Percentiles rank a stretch among this genome's conserved stretches.
These are phyloP conservation scores for Turnix velox DNA, from an alignment of 2,113 vertebrate species.

Conservation along the genomic window DNA sequence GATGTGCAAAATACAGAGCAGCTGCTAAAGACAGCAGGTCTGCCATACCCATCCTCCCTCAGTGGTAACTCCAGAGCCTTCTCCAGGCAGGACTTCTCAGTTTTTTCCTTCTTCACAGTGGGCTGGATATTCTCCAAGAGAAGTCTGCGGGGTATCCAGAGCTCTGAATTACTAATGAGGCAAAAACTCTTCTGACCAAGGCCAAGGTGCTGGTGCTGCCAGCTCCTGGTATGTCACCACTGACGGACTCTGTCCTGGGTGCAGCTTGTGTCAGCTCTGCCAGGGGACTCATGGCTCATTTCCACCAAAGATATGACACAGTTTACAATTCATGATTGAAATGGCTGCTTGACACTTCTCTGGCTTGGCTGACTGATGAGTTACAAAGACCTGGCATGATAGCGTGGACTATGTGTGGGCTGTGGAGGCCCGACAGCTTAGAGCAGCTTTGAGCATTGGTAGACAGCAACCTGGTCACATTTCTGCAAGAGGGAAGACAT, in stretches of 20 bases:
- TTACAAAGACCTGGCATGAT: not conserved
- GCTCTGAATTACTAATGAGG: not conserved
- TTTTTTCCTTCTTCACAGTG: not conserved
- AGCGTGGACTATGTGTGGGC: not conserved
- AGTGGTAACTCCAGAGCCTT: not conserved
- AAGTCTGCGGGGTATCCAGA: not conserved
- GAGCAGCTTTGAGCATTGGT: not conserved
- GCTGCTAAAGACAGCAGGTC: not conserved
- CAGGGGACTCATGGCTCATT: not conserved
- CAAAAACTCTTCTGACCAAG: not conserved
- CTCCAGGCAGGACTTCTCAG: rapidly evolving
- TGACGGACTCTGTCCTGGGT: not conserved
- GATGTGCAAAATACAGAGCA: not conserved
- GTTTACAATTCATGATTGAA: not conserved
- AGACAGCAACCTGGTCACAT: not conserved
- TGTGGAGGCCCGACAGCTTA: not conserved
- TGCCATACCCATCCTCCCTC: rapidly evolving
- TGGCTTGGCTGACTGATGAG: not conserved
- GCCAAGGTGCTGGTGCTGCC: not conserved
- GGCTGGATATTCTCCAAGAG: not conserved
- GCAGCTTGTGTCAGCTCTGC: not conserved
- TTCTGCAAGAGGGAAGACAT: not conserved
- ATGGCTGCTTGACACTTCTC: not conserved
- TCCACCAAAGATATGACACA: rapidly evolving
- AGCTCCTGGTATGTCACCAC: rapidly evolving